Base-by-base conservation (phyloP, 1,140 invertebrate species). In the Drosophila micromelanica region DNA sequence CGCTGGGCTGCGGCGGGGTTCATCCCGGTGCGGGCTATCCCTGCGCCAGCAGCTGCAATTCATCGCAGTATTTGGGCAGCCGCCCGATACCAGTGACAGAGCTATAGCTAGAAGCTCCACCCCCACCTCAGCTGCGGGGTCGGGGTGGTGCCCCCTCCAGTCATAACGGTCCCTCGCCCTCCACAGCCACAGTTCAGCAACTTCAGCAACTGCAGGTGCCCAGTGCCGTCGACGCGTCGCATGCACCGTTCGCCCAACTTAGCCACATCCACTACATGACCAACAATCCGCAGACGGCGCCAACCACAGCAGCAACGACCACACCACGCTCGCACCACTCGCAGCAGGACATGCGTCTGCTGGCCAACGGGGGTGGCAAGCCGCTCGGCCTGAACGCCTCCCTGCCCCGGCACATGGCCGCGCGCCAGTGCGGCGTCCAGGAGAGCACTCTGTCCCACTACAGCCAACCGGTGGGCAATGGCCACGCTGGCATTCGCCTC, bases 31-130 rank as follows among this genome's bases (percentile, higher is more conserved):
- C 65, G 0, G 73, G 76, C 2, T 73, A 67, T 48, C 70, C 70
- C 9, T 77, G 71, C 23, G 63, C 43, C 5, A 92, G 52, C 49
- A 78, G 73, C 46, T 87, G 72, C 54, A 78, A 73, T 55, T 54
- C 75, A 3, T 63, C 65, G 42, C 94, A 92, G 84, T 90, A 90
- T 59, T 56, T 81, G 77, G 94, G 94, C 91, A 93, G 94, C 13
- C 94, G 96, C 90, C 95, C 96, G 4, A 96, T 97, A 81, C 97
- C 97, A 43, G 96, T 97, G 72, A 97, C 97, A 93, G 97, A 97
- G 92, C 96, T 98, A 95, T 98, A 97, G 96, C 96, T 97, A 97
- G 96, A 97, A 89, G 91, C 84, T 62, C 90, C 91, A 77, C 91
- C 91, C 80, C 91, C 91, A 84, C 90, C 90, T 89, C 91, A 81